Conservation (phyloP, 1,140 invertebrate genomes). For the Ephestia elutella region DNA sequence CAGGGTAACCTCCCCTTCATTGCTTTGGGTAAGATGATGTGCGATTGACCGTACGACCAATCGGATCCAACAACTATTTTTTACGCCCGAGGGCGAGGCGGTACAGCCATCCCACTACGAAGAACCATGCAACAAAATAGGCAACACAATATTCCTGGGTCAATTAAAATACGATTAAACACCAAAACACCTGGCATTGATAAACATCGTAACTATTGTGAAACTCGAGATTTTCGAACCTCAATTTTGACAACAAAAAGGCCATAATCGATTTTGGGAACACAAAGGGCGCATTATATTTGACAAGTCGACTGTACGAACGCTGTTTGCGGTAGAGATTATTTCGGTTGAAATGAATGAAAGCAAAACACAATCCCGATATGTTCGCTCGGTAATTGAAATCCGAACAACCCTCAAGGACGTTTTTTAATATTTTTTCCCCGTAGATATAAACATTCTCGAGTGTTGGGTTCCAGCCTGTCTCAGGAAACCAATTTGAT, state of each 20-base stretch:
- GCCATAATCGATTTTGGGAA: constrained; percentile 70
- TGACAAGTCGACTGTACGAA: constrained; percentile 70
- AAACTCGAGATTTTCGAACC: constrained; percentile 68
- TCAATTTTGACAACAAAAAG: constrained; percentile 74
- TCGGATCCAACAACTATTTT: no score
- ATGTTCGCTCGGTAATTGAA: constrained; percentile 66
- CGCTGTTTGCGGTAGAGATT: constrained; percentile 72
- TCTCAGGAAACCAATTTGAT: constrained; percentile 34
- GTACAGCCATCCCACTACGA: not conserved
- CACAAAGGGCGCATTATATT: constrained; percentile 70
- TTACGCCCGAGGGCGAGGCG: no score
- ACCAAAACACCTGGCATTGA: constrained; percentile 61
- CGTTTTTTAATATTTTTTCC: constrained; percentile 47
- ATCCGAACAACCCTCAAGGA: constrained; percentile 55
- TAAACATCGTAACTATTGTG: constrained; percentile 72
- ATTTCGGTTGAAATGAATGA: constrained; percentile 73
- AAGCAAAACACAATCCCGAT: constrained; percentile 69
- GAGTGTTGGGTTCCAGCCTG: constrained; percentile 35
- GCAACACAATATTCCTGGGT: constrained; percentile 21
- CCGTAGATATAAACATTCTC: constrained; percentile 23
- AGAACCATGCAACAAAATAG: constrained; percentile 13
- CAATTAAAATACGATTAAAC: constrained; percentile 71
- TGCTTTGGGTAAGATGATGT: no score
- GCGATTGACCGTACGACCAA: no score
- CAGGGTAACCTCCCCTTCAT: no score